Conservation (phyloP, 1,140 invertebrate genomes). For the Octopus sinensis region DNA sequence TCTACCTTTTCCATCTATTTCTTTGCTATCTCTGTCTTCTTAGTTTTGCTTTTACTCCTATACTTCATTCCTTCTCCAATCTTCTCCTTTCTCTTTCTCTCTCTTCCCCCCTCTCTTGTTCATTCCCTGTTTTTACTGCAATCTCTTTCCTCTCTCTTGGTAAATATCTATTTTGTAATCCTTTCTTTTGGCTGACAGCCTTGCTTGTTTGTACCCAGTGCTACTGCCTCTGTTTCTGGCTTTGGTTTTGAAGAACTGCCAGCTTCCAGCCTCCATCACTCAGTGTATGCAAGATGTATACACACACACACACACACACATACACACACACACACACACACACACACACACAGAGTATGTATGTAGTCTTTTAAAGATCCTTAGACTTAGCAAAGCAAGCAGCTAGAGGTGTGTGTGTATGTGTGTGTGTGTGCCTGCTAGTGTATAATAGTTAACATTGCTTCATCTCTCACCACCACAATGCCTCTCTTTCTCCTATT, state of each 20-base stretch:
- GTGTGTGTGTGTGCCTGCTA: too few species aligned
- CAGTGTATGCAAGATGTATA: too few species aligned
- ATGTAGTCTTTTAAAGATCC: too few species aligned
- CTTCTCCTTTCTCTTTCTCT: slow-evolving; percentile 20
- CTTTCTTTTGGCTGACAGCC: slow-evolving; percentile 2
- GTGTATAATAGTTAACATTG: too few species aligned
- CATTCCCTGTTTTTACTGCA: background rate
- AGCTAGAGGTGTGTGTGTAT: too few species aligned
- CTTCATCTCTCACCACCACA: too few species aligned
- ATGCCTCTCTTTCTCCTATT: too few species aligned
- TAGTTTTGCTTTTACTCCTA: slow-evolving; percentile 32
- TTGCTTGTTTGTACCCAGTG: slow-evolving; percentile 9
- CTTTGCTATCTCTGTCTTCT: slow-evolving; percentile 21
- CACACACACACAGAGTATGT: too few species aligned
- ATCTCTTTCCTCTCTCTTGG: background rate
- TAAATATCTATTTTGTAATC: slow-evolving; percentile 10
- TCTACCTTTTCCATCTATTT: slow-evolving; percentile 23
- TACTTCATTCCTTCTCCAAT: slow-evolving; percentile 19
- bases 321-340: too few species aligned
- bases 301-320: too few species aligned
- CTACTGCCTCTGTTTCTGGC: background rate
- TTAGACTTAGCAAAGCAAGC: too few species aligned
- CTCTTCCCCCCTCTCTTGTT: background rate
- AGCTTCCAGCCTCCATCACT: background rate
- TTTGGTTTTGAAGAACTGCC: slow-evolving; percentile 6